Evolutionary conservation across 2,888 invertebrate species (phyloP).

Genomic region (Arctia plantaginis): DNA sequence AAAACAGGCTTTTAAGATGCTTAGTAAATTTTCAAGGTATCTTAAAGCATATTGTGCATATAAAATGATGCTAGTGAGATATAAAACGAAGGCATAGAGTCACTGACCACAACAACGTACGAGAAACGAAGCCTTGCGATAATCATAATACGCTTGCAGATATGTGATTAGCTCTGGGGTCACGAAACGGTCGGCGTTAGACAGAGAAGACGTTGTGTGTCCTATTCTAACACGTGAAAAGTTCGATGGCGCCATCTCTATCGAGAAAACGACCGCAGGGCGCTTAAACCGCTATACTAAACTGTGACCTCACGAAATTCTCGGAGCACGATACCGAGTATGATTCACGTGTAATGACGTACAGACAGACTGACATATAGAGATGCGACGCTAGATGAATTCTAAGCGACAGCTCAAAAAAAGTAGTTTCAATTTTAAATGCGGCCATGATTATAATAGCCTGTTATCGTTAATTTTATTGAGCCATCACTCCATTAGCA

Average conservation of each 20-base stretch:
- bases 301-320: conserved; percentile 87
- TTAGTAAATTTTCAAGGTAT: conserved; percentile 49
- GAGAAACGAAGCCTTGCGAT: conserved; percentile 81
- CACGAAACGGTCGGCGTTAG: conserved; percentile 84
- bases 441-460: conserved; percentile 57
- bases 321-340: conserved; percentile 77
- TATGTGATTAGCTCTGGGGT: conserved; percentile 85
- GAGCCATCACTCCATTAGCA: conserved; percentile 69
- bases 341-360: conserved; percentile 83
- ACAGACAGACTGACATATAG: conserved; percentile 71
- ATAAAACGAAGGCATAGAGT: conserved; percentile 71
- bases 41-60: conserved; percentile 60
- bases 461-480: conserved; percentile 70
- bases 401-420: conserved; percentile 65
- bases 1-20: conserved; percentile 36
- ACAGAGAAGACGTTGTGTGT: conserved; percentile 70
- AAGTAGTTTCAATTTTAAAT: conserved; percentile 58
- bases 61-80: conserved; percentile 62
- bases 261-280: conserved; percentile 81
- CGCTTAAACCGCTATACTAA: conserved; percentile 85
- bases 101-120: conserved; percentile 82
- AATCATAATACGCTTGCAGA: conserved; percentile 86
- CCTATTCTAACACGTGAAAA: conserved; percentile 59
- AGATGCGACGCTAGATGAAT: conserved; percentile 79
- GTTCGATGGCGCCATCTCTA: conserved; percentile 62